Evolutionary conservation across 35 echinoderm and acorn worm species (phyloP).

Genomic region (Heliocidaris erythrogramma): DNA sequence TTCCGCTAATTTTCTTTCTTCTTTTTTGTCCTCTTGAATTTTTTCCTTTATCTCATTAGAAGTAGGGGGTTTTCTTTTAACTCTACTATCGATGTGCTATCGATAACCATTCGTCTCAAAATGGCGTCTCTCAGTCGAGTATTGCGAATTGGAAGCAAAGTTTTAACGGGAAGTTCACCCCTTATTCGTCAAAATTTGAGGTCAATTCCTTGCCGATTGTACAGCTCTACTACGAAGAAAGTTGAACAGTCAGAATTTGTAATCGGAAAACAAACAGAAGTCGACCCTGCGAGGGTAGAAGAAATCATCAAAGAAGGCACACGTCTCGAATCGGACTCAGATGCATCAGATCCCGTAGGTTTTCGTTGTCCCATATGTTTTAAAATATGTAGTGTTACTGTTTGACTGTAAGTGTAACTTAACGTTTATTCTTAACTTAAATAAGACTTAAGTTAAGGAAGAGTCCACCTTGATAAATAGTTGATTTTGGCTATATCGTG

Average conservation of each 20-base stretch:
- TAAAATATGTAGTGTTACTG: not conserved
- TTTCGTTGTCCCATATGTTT: not conserved
- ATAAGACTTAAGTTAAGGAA: too few relatives aligned
- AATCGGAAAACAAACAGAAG: conserved; percentile 74
- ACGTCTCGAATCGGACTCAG: conserved; percentile 47
- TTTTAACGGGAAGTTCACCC: not conserved
- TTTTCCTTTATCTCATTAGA: too few relatives aligned
- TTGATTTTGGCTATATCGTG: too few relatives aligned
- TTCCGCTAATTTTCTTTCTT: too few relatives aligned
- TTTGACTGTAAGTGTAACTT: too few relatives aligned
- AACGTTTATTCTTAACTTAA: not conserved
- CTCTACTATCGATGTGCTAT: not conserved
- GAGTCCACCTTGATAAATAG: too few relatives aligned
- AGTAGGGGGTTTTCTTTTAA: too few relatives aligned
- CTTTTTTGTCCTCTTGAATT: too few relatives aligned
- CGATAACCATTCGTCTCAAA: not conserved
- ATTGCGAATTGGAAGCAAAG: not conserved
- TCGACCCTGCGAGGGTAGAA: conserved; percentile 77
- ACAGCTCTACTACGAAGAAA: conserved; percentile 83
- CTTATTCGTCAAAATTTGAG: not conserved
- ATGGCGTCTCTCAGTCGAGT: conserved; percentile 19
- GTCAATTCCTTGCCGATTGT: conserved; percentile 43
- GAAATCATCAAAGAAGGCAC: conserved; percentile 80
- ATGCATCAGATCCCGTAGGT: conserved; percentile 69
- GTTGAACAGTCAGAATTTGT: conserved; percentile 87